phyloP scores from a whole-genome alignment of 2,888 invertebrate genomes.

The Escarpia spicata region DNA sequence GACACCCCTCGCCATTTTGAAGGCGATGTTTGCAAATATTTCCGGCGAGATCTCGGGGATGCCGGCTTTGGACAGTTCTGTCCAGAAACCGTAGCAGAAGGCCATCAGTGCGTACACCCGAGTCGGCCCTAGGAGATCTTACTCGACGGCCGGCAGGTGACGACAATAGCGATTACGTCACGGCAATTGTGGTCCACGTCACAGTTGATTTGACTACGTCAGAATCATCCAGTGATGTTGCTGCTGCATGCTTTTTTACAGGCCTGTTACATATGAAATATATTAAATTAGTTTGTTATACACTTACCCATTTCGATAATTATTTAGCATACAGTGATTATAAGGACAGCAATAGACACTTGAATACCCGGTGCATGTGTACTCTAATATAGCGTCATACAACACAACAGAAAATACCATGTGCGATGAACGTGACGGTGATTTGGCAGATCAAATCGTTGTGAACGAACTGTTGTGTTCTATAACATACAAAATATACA shows the following conservation, averaged over 20 bases:
- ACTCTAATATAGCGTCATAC: too few relatives aligned
- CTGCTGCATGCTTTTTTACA: neutral
- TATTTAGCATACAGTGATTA: too few relatives aligned
- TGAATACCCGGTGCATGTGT: too few relatives aligned
- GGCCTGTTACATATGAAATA: too few relatives aligned
- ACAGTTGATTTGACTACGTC: neutral
- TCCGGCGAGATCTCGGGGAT: constrained; percentile 13
- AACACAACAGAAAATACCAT: too few relatives aligned
- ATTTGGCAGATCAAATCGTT: too few relatives aligned
- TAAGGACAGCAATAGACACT: too few relatives aligned
- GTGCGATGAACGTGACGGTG: too few relatives aligned
- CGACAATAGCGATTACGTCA: neutral
- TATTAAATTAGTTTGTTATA: too few relatives aligned
- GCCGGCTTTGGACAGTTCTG: neutral
- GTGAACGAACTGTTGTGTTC: too few relatives aligned
- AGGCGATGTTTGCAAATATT: neutral
- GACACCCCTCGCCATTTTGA: neutral
- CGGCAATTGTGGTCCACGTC: neutral
- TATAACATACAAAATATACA: too few relatives aligned
- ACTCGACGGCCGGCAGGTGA: neutral
- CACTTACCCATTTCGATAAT: too few relatives aligned
- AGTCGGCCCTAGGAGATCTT: neutral
- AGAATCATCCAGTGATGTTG: neutral
- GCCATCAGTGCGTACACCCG: neutral
- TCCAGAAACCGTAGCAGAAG: constrained; percentile 3